Base-by-base conservation (phyloP, 1,140 invertebrate species). In the Ruditapes philippinarum region DNA sequence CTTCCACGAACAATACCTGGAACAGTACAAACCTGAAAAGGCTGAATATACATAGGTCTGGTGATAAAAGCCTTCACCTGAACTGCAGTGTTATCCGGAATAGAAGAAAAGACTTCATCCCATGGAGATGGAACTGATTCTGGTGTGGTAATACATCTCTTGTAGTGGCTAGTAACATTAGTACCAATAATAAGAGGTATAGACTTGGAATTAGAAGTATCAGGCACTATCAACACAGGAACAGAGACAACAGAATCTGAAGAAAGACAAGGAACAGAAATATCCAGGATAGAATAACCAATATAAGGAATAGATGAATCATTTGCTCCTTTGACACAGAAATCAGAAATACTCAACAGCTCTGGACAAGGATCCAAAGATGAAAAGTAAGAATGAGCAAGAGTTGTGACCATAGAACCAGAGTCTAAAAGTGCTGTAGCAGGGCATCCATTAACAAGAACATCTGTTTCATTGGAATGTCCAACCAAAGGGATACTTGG, bases 211-310 rank as follows among this genome's bases (percentile, higher is more conserved):
- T 74, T 28, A 19, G 5, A 11, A 12, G 82, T 85, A 28, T 70
- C 62, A 0, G 65, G 82, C n/a, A 85, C 68, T 33, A 85, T 57
- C 36, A 85, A 45, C 19, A 85, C 49, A 19, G 45, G 62, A 22
- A 85, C 36, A 33, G 22, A n/a, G 28, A 68, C n/a, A 22, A 85
- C 36, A 33, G 22, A n/a, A 14, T 36, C 4, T 65, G 25, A 7
- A 19, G 14, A 28, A 12, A 22, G 12, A 0, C 22, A 33, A 17
- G 31, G 57, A 22, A 83, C 42, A 25, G 25, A 33, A 0, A 65
- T 42, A 28, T 40, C 19, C 2, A 51, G 28, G 22, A n/a, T n/a
- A 1, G 57, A 38, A 17, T 85, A 51, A 9, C 82, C 31, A 25
- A 84, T 5, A 45, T 84, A 49, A 7, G 57, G 81, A 11, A 85